Conservation (phyloP, 2,113 vertebrate species). For the Centropus bengalensis region DNA sequence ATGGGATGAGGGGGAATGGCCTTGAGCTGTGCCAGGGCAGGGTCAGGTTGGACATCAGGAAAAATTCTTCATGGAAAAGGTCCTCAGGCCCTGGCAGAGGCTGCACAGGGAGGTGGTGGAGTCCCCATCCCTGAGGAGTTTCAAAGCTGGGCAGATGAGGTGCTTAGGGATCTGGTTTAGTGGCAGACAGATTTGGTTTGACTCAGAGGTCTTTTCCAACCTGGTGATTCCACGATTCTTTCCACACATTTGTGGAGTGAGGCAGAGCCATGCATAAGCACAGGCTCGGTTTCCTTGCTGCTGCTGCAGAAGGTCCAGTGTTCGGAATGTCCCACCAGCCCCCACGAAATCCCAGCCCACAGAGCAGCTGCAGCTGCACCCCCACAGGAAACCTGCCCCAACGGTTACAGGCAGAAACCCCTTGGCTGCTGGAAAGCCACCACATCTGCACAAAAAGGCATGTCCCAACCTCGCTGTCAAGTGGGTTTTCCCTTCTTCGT, state of each 20-base stretch:
- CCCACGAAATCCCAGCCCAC: rapidly evolving
- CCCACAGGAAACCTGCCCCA: neutral
- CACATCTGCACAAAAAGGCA: neutral
- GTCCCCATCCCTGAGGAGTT: too few species aligned
- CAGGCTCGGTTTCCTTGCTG: rapidly evolving
- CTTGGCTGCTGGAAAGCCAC: neutral
- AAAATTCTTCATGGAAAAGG: too few species aligned
- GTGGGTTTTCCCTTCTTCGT: neutral
- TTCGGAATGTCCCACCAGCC: neutral
- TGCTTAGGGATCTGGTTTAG: too few species aligned
- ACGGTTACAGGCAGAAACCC: neutral
- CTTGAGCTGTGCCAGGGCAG: too few species aligned
- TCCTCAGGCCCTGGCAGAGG: too few species aligned
- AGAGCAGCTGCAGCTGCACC: neutral
- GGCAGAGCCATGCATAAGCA: rapidly evolving
- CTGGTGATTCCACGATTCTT: too few species aligned
- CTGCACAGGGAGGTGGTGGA: too few species aligned
- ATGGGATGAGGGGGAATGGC: too few species aligned
- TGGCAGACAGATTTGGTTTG: too few species aligned
- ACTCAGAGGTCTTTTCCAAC: too few species aligned
- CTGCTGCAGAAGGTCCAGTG: neutral
- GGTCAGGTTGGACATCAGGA: too few species aligned
- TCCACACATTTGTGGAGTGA: neutral
- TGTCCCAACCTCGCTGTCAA: rapidly evolving
- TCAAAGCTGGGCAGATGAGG: too few species aligned